Percentiles rank a stretch among this genome's conserved stretches.
Conservation (phyloP, 37 sponge, comb jelly and placozoan genomes). For the Tethya wilhelma region DNA sequence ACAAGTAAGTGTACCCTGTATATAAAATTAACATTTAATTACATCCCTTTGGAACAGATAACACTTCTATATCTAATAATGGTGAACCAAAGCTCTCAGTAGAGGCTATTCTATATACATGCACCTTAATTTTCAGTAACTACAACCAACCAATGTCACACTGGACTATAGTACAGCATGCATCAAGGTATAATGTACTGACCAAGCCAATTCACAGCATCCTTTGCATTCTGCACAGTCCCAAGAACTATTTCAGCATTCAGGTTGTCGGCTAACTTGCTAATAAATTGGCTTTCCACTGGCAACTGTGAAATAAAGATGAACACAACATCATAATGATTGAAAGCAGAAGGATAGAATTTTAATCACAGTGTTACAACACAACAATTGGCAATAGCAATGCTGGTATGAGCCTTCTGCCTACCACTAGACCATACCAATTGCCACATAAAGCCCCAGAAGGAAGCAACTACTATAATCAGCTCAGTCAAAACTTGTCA, state of each 20-base stretch:
- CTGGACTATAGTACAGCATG: background rate
- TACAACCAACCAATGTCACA: background rate
- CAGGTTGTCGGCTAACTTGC: slow-evolving; percentile 88
- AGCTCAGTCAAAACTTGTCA: no score
- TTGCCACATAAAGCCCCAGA: no score
- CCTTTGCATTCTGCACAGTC: slow-evolving; percentile 91
- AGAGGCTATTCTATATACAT: no score
- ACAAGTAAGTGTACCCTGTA: slow-evolving; percentile 95
- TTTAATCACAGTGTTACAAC: no score
- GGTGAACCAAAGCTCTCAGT: no score
- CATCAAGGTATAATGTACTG: background rate
- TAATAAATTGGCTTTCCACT: slow-evolving; percentile 97
- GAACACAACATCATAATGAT: background rate
- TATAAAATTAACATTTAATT: no score
- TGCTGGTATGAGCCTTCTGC: no score
- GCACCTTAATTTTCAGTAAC: background rate
- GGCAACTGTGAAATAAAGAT: slow-evolving; percentile 71
- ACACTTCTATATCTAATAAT: no score
- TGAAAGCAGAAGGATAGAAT: background rate
- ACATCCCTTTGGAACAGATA: no score
- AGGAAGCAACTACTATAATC: no score
- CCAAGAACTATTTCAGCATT: slow-evolving; percentile 99
- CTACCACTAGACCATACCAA: no score
- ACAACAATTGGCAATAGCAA: no score
- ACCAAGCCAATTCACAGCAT: slow-evolving; percentile 96